Conservation (phyloP, 1,140 invertebrate species). For the Fopius arisanus region DNA sequence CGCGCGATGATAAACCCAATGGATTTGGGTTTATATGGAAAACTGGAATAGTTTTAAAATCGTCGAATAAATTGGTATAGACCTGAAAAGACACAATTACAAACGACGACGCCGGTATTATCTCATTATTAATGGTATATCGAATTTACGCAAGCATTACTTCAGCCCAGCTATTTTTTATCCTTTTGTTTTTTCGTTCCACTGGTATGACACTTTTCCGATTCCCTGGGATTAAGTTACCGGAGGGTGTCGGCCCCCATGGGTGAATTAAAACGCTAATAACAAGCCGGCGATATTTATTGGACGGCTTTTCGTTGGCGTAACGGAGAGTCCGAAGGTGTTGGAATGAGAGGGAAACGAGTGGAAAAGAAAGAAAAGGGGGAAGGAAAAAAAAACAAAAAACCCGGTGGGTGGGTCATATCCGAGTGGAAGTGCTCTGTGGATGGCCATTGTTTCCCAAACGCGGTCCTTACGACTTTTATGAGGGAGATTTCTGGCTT, state of each 20-base stretch:
- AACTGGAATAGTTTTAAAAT: neutral
- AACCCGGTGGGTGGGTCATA: neutral
- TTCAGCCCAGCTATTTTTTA: neutral
- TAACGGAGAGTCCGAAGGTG: neutral
- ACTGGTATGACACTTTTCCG: constrained; percentile 49
- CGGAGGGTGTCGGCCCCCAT: constrained; percentile 29
- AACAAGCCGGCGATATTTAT: constrained; percentile 61
- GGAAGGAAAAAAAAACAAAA: neutral
- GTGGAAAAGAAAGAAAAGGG: neutral
- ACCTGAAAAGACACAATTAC: neutral
- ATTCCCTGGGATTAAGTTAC: constrained; percentile 58
- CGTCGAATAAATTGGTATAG: neutral
- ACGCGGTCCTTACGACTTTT: constrained; percentile 58
- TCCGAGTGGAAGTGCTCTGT: neutral
- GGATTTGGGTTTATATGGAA: neutral
- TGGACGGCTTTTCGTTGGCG: constrained; percentile 47
- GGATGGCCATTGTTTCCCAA: constrained; percentile 51
- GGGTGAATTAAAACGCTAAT: constrained; percentile 61
- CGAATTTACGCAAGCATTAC: neutral
- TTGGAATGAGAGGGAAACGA: neutral
- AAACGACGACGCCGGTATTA: constrained; percentile 2
- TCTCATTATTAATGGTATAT: neutral
- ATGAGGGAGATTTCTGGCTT: constrained; percentile 55
- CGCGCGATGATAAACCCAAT: neutral
- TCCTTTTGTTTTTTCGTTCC: neutral